Base-by-base conservation (phyloP, 2,888 invertebrate genomes). In the Andrena marginata region DNA sequence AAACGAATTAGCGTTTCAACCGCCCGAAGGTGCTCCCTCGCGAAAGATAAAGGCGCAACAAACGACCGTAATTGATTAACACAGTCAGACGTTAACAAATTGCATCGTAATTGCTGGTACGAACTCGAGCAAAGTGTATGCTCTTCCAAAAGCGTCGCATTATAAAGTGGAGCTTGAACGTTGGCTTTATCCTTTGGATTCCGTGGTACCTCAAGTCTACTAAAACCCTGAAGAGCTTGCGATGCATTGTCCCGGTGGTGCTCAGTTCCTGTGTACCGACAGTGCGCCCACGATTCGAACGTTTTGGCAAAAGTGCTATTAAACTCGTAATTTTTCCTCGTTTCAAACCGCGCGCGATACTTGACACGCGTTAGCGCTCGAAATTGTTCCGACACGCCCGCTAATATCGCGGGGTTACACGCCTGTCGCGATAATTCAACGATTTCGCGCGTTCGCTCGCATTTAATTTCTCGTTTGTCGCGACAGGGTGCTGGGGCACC, bases 401-500 rank as follows among this genome's bases (percentile, higher is more conserved):
- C 49, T 73, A 71, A 68, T 84, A 60, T 42, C 64, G 69, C 51
- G 23, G 65, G 59, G 73, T 75, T 75, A 75, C 62, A 26, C 74
- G 10, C 29, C 26, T 10, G 56, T 26, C 42, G 23, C 54, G 72
- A 29, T 82, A 76, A 84, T 79, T 82, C 71, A 62, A 77, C 68
- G 69, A 59, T 6, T 20, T 54, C 42, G 31, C 54, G 31, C 72
- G 56, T 77, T 78, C 20, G 60, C 63, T 78, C 29, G 71, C 78
- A 71, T 77, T 85, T 85, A 85, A 85, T 79, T 67, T 49, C 64
- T 60, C 78, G 62, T 76, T 65, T 68, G 78, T 78, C 77, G 85
- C 82, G 73, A 77, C 81, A 54, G 35, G 20, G 33, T 62, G 68
- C 23, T 69, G 62, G 49, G 71, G 29, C 31, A 65, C 59, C 73